phyloP scores from a whole-genome alignment of 2,113 vertebrate species.

The Nymphicus hollandicus region DNA sequence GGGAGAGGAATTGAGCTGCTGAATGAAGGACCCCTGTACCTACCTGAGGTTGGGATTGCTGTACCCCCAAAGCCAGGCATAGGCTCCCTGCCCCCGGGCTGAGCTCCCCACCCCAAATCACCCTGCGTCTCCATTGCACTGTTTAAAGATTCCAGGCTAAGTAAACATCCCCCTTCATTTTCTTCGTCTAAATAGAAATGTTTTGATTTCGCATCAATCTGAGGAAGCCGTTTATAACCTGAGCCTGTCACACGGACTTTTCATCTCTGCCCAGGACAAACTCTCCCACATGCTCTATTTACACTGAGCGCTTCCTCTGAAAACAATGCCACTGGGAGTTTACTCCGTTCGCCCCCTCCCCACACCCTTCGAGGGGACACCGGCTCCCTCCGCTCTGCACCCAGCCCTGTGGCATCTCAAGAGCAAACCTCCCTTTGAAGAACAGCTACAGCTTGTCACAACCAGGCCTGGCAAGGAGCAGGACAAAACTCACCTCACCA shows the following conservation, averaged over 20 bases:
- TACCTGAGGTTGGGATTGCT: background rate
- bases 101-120: slow-evolving; percentile 41
- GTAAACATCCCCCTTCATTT: slow-evolving; percentile 81
- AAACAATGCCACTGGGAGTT: slow-evolving; percentile 91
- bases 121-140: background rate
- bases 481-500: background rate
- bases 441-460: background rate
- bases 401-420: background rate
- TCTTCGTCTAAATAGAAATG: slow-evolving; percentile 77
- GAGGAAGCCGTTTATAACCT: slow-evolving; percentile 84
- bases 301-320: slow-evolving; percentile 90
- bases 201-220: slow-evolving; percentile 80
- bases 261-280: slow-evolving; percentile 80
- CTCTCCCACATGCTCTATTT: slow-evolving; percentile 86
- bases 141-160: slow-evolving; percentile 72
- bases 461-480: background rate
- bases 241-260: slow-evolving; percentile 77
- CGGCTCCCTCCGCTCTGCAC: background rate
- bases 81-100: background rate
- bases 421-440: background rate
- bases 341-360: slow-evolving; percentile 16
- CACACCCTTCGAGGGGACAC: background rate
- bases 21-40: background rate
- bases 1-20: background rate
- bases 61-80: background rate